Base-by-base conservation (phyloP, 2,797 vertebrate species). In the Bradypodion ventrale region DNA sequence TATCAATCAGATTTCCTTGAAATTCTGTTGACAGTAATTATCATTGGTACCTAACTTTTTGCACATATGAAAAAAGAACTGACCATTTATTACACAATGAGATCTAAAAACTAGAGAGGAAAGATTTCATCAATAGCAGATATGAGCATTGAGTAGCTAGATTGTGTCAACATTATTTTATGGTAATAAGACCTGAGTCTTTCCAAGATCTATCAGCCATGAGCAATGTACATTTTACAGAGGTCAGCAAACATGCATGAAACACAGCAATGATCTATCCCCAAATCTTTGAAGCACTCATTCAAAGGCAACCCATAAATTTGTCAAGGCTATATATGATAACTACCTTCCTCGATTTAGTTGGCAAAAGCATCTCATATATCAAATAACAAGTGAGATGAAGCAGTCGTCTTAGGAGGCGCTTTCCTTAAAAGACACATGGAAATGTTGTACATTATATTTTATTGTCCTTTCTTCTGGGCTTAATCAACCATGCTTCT, bases 141-240 rank as follows among this genome's bases (percentile, higher is more conserved):
- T 27, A 85, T 29, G 0, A 21, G 56, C 79, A 88, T 1, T 63
- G 49, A 56, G 32, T 52, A 78, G 40, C 87, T 84, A 74, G 85
- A 82, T 4, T 83, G 76, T 0, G 78, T 49, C 77, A 87, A 85
- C 69, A 80, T 81, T 69, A 25, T 89, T 93, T 82, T 10, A 87
- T 74, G 74, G 68, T 77, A 89, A 80, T 72, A 6, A 87, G 86
- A 78, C 35, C 8, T 0, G 1, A 76, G 78, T 70, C 3, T 29
- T 40, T 60, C 2, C 59, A 66, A 44, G 68, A 68, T 32, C 40
- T 78, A 76, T 78, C 78, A 83, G 75, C 35, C 29, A 10, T 82
- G 77, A 86, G 79, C 0, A 83, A 88, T 89, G 87, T 2, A 85
- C 78, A 52, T 77, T 84, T 89, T 52, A n/a, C 60, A 84, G 78